Conservation (phyloP, 2,888 invertebrate genomes). For the Notocelia uddmanniana region DNA sequence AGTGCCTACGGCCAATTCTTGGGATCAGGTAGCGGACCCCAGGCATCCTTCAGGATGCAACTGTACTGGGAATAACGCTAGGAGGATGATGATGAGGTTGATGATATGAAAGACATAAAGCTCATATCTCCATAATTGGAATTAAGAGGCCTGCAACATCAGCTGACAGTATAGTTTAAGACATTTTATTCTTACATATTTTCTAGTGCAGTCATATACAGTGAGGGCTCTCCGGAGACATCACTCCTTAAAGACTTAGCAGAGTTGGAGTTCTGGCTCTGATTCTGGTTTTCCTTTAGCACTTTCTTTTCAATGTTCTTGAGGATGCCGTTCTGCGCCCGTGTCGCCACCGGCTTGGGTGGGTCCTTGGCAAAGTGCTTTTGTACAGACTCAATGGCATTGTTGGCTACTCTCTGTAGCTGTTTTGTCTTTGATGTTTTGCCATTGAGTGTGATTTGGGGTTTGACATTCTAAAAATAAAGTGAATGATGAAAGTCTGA, state of each 20-base stretch:
- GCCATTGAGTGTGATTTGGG: constrained; percentile 66
- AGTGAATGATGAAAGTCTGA: not conserved
- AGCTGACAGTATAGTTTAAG: too few relatives aligned
- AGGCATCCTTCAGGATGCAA: too few relatives aligned
- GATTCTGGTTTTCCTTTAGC: constrained; percentile 69
- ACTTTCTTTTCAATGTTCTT: constrained; percentile 74
- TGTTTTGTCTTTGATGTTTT: constrained; percentile 81
- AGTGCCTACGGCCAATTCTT: too few relatives aligned
- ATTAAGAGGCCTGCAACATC: too few relatives aligned
- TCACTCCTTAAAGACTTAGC: constrained; percentile 85
- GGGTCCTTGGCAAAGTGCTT: constrained; percentile 75
- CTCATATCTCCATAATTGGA: too few relatives aligned
- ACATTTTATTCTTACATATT: constrained; percentile 85
- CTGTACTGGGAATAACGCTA: too few relatives aligned
- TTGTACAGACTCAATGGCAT: constrained; percentile 74
- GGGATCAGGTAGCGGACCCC: too few relatives aligned
- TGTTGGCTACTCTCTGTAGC: constrained; percentile 71
- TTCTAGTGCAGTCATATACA: constrained; percentile 92
- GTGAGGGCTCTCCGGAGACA: constrained; percentile 90
- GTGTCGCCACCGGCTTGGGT: constrained; percentile 67
- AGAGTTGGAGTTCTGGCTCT: constrained; percentile 70
- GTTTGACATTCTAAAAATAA: constrained; percentile 75
- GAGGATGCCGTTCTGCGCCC: constrained; percentile 77
- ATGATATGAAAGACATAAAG: too few relatives aligned
- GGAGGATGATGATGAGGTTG: too few relatives aligned